A percentile compares a stretch with the other conserved stretches of the same genome.
Conservation (phyloP, 2,888 invertebrate genomes). For the Ophioninae sp. region DNA sequence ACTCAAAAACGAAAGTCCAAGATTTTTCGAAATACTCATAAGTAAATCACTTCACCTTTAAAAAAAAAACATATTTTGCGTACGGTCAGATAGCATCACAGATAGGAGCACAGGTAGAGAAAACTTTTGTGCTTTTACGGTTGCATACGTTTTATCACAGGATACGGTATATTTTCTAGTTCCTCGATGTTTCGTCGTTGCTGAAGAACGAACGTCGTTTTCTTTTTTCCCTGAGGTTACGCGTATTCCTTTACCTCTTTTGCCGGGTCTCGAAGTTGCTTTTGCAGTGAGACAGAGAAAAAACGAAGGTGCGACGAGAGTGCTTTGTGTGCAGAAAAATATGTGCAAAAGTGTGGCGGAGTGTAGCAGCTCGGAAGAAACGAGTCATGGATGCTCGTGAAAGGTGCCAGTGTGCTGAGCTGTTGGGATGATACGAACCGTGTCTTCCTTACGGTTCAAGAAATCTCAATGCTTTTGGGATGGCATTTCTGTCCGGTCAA, state of each 20-base stretch:
- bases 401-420: constrained; percentile 36
- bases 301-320: background rate
- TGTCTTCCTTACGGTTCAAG: constrained; percentile 53
- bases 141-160: background rate
- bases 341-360: background rate
- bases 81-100: background rate
- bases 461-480: constrained; percentile 34
- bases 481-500: constrained; percentile 30
- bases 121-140: constrained; percentile 1
- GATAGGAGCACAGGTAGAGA: background rate
- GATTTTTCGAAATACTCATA: background rate
- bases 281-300: too few species aligned
- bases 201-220: constrained; percentile 16
- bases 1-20: too few species aligned
- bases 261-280: background rate
- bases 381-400: constrained; percentile 40
- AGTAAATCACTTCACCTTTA: background rate
- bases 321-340: background rate
- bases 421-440: constrained; percentile 36
- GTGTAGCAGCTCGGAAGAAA: constrained; percentile 14
- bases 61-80: background rate
- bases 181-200: background rate
- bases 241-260: background rate
- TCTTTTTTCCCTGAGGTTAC: background rate
- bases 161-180: background rate